Evolutionary conservation across 2,113 vertebrate genomes (phyloP).

Genomic region (Coreoperca whiteheadi): DNA sequence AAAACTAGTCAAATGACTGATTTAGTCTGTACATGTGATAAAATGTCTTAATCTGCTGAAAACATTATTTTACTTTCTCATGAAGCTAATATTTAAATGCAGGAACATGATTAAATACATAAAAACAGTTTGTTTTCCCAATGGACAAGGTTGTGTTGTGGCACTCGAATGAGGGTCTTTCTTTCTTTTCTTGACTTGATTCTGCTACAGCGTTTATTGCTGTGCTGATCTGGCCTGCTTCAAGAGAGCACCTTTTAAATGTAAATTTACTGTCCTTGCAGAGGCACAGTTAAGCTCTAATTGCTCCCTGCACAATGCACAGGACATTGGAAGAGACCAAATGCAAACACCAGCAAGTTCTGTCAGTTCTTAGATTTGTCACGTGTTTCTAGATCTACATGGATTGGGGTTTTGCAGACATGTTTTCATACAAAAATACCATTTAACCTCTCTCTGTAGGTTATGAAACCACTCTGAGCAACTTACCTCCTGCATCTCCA

Average conservation of each 20-base stretch:
- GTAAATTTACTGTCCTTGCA: neutral
- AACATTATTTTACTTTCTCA: neutral
- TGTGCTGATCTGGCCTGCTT: neutral
- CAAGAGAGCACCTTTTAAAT: neutral
- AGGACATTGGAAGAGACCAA: neutral
- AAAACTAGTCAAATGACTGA: neutral
- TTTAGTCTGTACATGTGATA: neutral
- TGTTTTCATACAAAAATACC: conserved; percentile 14
- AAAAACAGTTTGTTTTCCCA: neutral
- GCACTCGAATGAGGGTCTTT: neutral
- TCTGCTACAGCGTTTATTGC: neutral
- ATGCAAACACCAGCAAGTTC: neutral
- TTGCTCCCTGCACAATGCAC: neutral
- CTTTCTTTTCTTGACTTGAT: conserved; percentile 7
- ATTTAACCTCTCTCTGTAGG: conserved; percentile 20
- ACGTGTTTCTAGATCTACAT: neutral
- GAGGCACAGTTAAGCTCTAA: neutral
- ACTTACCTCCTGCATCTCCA: conserved; percentile 71
- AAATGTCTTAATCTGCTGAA: neutral
- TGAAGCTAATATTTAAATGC: neutral
- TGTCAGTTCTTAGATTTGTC: neutral
- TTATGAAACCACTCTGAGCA: conserved; percentile 17
- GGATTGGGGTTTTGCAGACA: neutral
- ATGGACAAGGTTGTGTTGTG: neutral
- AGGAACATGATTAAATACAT: neutral